A percentile compares a stretch with the other conserved stretches of the same genome.
Conservation (phyloP, 2,888 invertebrate species). For the Pteria penguin region DNA sequence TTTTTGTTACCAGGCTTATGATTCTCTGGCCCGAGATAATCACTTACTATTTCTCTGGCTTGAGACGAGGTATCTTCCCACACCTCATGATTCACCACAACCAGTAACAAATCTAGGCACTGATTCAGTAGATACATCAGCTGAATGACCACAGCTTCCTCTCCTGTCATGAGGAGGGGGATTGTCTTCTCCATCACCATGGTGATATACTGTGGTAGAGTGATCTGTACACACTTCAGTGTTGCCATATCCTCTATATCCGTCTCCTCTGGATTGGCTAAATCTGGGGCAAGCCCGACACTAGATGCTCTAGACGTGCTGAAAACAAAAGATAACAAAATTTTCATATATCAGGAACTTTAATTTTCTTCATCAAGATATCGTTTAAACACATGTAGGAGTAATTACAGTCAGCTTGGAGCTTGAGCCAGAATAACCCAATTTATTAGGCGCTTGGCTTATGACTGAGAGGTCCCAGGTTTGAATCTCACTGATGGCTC, state of each 20-base stretch:
- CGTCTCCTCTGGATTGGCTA: constrained; percentile 57
- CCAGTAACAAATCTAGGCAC: constrained; percentile 57
- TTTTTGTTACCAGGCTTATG: too few relatives aligned
- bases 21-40: neutral
- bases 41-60: constrained; percentile 73
- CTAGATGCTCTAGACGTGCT: constrained; percentile 54
- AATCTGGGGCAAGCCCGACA: constrained; percentile 58
- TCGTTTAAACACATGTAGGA: too few relatives aligned
- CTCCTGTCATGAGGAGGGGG: constrained; percentile 64
- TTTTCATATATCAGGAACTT: too few relatives aligned
- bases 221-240: constrained; percentile 74
- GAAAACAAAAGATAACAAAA: too few relatives aligned
- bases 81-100: constrained; percentile 60
- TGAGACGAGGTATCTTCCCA: constrained; percentile 73
- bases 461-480: too few relatives aligned
- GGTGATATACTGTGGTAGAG: constrained; percentile 75
- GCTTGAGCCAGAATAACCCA: too few relatives aligned
- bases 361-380: too few relatives aligned
- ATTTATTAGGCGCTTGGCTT: too few relatives aligned
- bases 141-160: constrained; percentile 57
- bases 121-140: constrained; percentile 66
- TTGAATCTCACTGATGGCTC: too few relatives aligned
- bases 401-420: too few relatives aligned
- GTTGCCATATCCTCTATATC: constrained; percentile 72
- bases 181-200: constrained; percentile 67